phyloP scores from a whole-genome alignment of 53 echinoderm and acorn worm species.

The Patiria pectinifera region DNA sequence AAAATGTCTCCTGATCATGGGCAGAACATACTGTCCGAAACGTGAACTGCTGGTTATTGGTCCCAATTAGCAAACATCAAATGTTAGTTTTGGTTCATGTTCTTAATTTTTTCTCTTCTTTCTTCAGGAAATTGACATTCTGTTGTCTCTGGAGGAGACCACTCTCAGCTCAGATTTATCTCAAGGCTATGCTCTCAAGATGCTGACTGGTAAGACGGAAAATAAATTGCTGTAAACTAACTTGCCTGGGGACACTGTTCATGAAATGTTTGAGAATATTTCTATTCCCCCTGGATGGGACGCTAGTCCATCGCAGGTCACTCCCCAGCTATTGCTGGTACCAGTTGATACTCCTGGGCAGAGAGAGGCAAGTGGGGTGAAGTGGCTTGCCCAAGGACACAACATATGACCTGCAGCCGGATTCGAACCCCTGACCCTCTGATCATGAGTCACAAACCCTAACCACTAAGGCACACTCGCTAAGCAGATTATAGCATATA shows the following conservation, averaged over 20 bases:
- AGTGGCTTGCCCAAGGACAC: background rate
- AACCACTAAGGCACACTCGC: background rate
- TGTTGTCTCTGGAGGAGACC: constrained; percentile 88
- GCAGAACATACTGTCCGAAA: too few species aligned
- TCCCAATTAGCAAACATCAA: background rate
- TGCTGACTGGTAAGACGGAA: constrained; percentile 84
- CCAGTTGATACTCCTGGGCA: too few species aligned
- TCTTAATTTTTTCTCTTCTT: background rate
- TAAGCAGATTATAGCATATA: background rate
- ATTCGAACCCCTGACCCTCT: too few species aligned
- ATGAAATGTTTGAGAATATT: too few species aligned
- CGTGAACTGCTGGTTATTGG: too few species aligned
- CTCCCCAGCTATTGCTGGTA: too few species aligned
- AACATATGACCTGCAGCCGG: too few species aligned
- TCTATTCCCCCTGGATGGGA: too few species aligned
- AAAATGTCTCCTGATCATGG: background rate
- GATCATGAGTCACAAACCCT: too few species aligned
- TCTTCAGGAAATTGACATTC: constrained; percentile 91
- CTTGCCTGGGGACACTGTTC: background rate
- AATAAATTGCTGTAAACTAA: background rate
- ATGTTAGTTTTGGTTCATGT: background rate
- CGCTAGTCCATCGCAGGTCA: too few species aligned
- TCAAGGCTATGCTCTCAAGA: constrained; percentile 97
- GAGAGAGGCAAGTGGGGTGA: too few species aligned
- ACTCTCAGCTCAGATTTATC: constrained; percentile 97